Percentiles rank a stretch among this genome's conserved stretches.
Evolutionary conservation across 2,888 invertebrate species (phyloP).

Genomic region (Erebia aethiops): DNA sequence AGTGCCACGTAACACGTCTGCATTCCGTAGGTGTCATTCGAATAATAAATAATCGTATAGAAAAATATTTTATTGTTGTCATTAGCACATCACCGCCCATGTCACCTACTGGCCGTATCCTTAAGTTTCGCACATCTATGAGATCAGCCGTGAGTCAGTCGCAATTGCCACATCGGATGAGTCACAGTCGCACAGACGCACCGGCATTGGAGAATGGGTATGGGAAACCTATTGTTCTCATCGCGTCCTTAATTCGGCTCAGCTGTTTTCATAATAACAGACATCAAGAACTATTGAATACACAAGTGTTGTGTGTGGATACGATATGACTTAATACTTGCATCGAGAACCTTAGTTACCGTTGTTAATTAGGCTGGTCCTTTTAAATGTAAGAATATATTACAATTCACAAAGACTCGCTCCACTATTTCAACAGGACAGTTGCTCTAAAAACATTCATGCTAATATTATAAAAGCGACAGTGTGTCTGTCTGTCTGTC

Average conservation of each 20-base stretch:
- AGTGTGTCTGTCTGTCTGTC: no score
- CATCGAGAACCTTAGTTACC: background rate
- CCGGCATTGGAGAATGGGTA: constrained; percentile 58
- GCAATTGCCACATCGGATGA: constrained; percentile 76
- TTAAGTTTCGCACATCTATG: constrained; percentile 58
- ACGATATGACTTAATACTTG: constrained; percentile 10
- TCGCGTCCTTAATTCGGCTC: constrained; percentile 60
- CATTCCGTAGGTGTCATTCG: constrained; percentile 14
- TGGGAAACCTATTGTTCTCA: constrained; percentile 73
- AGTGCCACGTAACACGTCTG: background rate
- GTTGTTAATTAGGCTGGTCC: background rate
- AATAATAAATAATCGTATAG: constrained; percentile 7
- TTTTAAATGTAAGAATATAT: background rate
- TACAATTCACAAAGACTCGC: background rate
- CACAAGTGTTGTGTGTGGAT: constrained; percentile 28
- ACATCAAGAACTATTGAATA: constrained; percentile 29
- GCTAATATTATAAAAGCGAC: no score
- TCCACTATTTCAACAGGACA: no score
- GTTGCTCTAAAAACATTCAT: no score
- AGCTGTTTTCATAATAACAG: constrained; percentile 49
- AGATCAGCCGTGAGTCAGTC: constrained; percentile 71
- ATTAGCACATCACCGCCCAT: constrained; percentile 31
- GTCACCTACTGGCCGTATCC: constrained; percentile 38
- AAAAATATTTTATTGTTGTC: constrained; percentile 32
- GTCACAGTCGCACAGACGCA: constrained; percentile 54